Evolutionary conservation across 2,113 vertebrate species (phyloP).

Genomic region (Parotia lawesii): DNA sequence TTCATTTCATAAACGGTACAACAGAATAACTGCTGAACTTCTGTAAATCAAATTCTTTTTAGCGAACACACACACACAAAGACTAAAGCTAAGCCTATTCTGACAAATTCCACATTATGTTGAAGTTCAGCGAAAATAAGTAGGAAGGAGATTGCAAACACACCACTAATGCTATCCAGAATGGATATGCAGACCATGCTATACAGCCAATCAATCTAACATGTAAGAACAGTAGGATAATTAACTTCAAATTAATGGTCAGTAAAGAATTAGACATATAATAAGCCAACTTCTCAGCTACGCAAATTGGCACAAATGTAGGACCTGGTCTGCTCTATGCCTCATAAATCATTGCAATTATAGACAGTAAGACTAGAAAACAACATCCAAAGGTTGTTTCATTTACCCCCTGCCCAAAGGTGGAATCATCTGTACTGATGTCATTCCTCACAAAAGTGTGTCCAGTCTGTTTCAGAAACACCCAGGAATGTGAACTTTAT

Average conservation of each 20-base stretch:
- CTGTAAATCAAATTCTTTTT: not conserved
- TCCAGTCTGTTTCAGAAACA: not conserved
- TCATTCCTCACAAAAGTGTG: not conserved
- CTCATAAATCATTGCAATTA: constrained; percentile 22
- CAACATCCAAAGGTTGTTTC: not conserved
- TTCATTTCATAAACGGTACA: not conserved
- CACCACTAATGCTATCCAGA: not conserved
- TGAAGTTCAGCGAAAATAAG: not conserved
- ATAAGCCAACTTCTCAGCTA: constrained; percentile 1
- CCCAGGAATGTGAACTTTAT: not conserved
- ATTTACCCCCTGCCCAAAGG: not conserved
- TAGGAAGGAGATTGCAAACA: not conserved
- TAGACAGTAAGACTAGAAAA: not conserved
- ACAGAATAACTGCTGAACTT: not conserved
- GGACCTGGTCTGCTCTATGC: not conserved
- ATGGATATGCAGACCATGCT: not conserved
- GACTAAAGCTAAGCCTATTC: not conserved
- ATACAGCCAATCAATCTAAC: not conserved
- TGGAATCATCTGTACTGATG: not conserved
- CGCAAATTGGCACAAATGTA: not conserved
- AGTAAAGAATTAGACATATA: not conserved
- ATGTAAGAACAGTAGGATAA: constrained; percentile 6
- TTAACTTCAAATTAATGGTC: constrained; percentile 38
- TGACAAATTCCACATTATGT: not conserved
- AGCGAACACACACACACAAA: not conserved